Conservation (phyloP, 2,113 vertebrate genomes). For the Empidonax alnorum region DNA sequence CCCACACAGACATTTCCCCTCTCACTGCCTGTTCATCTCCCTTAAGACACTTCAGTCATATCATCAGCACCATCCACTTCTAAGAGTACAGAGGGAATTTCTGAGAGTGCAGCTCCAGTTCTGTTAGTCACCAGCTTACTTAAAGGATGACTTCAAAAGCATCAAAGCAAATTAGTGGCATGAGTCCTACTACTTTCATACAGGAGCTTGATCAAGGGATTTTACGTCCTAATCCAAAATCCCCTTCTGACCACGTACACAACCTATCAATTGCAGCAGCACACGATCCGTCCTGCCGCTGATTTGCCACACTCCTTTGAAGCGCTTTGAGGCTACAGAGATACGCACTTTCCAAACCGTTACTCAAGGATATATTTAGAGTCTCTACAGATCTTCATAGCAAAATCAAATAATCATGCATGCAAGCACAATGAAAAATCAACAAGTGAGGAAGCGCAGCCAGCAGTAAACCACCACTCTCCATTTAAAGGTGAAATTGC, state of each 20-base stretch:
- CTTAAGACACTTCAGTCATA: not conserved
- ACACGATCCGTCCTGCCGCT: not conserved
- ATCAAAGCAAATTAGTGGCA: slow-evolving; percentile 2
- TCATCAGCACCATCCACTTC: not conserved
- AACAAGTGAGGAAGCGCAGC: not conserved
- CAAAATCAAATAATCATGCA: not conserved
- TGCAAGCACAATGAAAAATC: not conserved
- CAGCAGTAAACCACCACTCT: not conserved
- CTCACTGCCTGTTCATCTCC: not conserved
- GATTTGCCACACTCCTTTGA: not conserved
- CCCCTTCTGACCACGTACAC: not conserved
- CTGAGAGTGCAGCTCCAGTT: not conserved
- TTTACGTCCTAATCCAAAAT: not conserved
- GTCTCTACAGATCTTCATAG: not conserved
- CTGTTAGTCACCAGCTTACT: slow-evolving; percentile 14
- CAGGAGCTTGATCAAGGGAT: not conserved
- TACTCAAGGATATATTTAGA: not conserved
- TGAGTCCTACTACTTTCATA: not conserved
- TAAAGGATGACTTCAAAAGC: slow-evolving; percentile 23
- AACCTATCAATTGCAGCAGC: not conserved
- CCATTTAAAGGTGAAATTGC: not conserved
- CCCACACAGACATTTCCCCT: not conserved
- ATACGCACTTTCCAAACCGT: not conserved
- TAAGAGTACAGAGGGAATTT: slow-evolving; percentile 10
- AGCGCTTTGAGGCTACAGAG: not conserved